These are phyloP conservation scores for Candoia aspera DNA, from an alignment of 2,113 vertebrate species.

Conservation along the genomic window DNA sequence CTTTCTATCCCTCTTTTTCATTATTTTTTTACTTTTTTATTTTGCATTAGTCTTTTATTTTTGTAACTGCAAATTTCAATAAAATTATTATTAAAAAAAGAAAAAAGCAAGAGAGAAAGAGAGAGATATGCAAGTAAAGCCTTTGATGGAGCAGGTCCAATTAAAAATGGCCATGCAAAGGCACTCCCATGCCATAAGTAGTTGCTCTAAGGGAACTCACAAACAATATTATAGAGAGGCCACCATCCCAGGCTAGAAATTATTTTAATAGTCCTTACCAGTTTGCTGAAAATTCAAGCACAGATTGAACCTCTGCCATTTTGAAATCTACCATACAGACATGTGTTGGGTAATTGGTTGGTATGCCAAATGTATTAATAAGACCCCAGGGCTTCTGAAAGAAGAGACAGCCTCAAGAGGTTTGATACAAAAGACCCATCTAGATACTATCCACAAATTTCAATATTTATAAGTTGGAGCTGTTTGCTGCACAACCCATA, in stretches of 20 bases:
- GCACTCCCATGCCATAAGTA: not conserved
- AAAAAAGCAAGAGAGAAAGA: too few species aligned
- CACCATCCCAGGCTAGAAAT: not conserved
- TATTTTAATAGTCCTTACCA: not conserved
- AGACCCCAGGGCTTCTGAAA: not conserved
- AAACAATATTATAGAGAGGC: not conserved
- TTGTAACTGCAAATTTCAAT: too few species aligned
- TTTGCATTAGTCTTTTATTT: too few species aligned
- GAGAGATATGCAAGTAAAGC: not conserved
- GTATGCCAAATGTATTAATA: not conserved
- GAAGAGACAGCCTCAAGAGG: not conserved
- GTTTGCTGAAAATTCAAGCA: not conserved
- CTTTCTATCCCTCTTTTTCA: too few species aligned
- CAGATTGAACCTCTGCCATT: not conserved
- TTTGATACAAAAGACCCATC: not conserved
- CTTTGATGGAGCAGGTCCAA: not conserved
- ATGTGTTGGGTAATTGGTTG: not conserved
- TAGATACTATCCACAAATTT: not conserved
- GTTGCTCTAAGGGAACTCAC: not conserved
- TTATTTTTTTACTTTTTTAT: too few species aligned
- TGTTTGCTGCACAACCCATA: not conserved
- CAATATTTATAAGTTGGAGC: not conserved
- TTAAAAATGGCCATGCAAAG: not conserved
- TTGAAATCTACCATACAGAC: not conserved
- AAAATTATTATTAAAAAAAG: too few species aligned